These are phyloP conservation scores for Speoplatyrhinus poulsoni DNA, from an alignment of 2,113 vertebrate genomes.

Conservation along the genomic window DNA sequence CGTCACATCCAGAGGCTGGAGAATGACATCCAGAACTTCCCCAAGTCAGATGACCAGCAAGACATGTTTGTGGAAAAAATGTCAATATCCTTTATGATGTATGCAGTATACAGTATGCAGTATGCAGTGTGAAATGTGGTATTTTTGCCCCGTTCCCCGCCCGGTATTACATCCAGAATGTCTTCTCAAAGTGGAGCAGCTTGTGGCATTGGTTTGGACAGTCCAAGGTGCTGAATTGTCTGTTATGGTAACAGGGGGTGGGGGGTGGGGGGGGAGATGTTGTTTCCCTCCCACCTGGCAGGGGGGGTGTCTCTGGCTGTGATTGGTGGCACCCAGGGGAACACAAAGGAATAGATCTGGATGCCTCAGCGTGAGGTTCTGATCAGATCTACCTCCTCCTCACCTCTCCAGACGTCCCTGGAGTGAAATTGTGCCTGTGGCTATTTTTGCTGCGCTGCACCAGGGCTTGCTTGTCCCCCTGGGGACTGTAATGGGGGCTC, in stretches of 20 bases:
- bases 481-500: constrained; percentile 69
- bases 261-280: constrained; percentile 42
- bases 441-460: constrained; percentile 74
- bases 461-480: constrained; percentile 51
- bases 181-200: neutral
- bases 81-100: constrained; percentile 91
- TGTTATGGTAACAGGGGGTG: constrained; percentile 13
- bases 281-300: constrained; percentile 49
- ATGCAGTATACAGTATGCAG: neutral
- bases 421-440: constrained; percentile 68
- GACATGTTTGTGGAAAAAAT: constrained; percentile 98
- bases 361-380: constrained; percentile 66
- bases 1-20: constrained; percentile 87
- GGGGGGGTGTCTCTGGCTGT: constrained; percentile 68
- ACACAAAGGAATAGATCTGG: constrained; percentile 56
- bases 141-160: neutral
- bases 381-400: constrained; percentile 69
- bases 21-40: constrained; percentile 88
- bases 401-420: constrained; percentile 54
- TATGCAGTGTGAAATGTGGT: too few relatives aligned
- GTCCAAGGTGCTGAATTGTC: constrained; percentile 13
- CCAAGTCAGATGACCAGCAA: constrained; percentile 81
- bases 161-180: neutral
- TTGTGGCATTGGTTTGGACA: constrained; percentile 9
- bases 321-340: constrained; percentile 68